These are phyloP conservation scores for Aspidoscelis tigris DNA, from an alignment of 2,113 vertebrate species.

Conservation along the genomic window DNA sequence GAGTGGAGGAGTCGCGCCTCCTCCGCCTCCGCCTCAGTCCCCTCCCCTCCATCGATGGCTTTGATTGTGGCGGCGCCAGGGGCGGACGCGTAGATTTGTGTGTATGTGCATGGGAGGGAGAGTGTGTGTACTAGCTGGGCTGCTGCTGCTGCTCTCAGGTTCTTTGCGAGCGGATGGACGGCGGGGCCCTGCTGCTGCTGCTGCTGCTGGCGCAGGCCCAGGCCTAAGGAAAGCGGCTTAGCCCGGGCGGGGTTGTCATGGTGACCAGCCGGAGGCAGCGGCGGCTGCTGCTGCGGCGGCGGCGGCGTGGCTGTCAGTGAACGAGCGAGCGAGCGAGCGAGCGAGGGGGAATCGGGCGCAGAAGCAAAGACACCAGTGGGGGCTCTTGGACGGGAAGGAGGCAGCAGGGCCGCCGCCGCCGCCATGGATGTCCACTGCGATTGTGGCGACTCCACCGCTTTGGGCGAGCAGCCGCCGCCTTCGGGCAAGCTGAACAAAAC, in stretches of 20 bases:
- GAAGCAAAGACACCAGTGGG: slow-evolving; percentile 73
- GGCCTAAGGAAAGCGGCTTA: slow-evolving; percentile 87
- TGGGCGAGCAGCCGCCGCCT: slow-evolving; percentile 75
- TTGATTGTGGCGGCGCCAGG: slow-evolving; percentile 16
- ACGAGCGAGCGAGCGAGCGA: slow-evolving; percentile 75
- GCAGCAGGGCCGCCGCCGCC: slow-evolving; percentile 78
- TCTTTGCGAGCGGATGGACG: slow-evolving; percentile 77
- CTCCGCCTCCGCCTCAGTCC: not conserved
- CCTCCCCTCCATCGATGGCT: not conserved
- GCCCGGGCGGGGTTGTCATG: slow-evolving; percentile 88
- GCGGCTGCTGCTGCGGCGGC: slow-evolving; percentile 50
- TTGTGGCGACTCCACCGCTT: slow-evolving; percentile 77
- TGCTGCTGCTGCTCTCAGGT: slow-evolving; percentile 60
- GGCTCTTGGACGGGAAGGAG: slow-evolving; percentile 71
- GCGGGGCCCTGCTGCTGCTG: slow-evolving; percentile 69
- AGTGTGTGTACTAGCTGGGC: too few species aligned
- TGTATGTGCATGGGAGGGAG: too few species aligned
- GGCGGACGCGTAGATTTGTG: too few species aligned
- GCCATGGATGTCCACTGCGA: slow-evolving; percentile 94
- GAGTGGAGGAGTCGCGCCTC: not conserved
- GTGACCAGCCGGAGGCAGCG: slow-evolving; percentile 81
- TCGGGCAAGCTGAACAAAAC: slow-evolving; percentile 94
- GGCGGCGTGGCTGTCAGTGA: slow-evolving; percentile 79
- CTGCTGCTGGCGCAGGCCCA: slow-evolving; percentile 84
- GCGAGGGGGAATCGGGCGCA: slow-evolving; percentile 73